Evolutionary conservation across 37 sponge, comb jelly and placozoan genomes (phyloP), one percentile per base, ranked within the genome.

Genomic region (Crambe crambe): DNA sequence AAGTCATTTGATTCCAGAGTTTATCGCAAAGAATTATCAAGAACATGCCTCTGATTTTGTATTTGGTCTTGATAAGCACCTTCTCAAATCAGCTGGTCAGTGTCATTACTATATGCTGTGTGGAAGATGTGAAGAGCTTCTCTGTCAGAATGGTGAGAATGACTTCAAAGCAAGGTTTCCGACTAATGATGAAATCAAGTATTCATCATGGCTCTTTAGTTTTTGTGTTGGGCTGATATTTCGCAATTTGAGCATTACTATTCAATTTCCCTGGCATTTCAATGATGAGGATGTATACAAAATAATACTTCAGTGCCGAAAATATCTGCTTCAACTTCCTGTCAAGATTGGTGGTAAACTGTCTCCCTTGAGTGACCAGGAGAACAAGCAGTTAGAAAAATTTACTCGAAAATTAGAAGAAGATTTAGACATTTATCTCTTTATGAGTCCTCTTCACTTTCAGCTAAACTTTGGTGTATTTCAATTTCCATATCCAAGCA

Each of bases 11-110:
- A 20, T 8, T 8, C 63, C 63, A 5, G 25, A 18, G 63, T 62
- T 62, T 27, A 62, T 62, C 15, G 63, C 25, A 18, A 62, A 62
- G 5, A 23, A 8, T 9, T 62, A 20, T 9, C n/a, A 23, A 23
- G 63, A 62, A 30, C 6, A 62, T 23, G 6, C 12, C 6, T 62
- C 63, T 20, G 30, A 62, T 23, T 62, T 62, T 27, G 15, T 62
- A 62, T 62, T 62, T 62, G 63, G 63, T 62, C 63, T 62, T 62
- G 63, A 62, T 62, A 62, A 62, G 63, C 63, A 62, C 63, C 12
- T 20, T 20, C 25, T 62, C 63, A 62, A 62, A 18, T 62, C 63
- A 62, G 63, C 63, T 62, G 25, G 25, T 5, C 6, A 27, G 6
- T 62, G 63, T 62, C 6, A 8, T 62, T 62, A 62, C 63, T 62